Base-by-base conservation (phyloP, 35 echinoderm and acorn worm genomes). In the Apostichopus japonicus region DNA sequence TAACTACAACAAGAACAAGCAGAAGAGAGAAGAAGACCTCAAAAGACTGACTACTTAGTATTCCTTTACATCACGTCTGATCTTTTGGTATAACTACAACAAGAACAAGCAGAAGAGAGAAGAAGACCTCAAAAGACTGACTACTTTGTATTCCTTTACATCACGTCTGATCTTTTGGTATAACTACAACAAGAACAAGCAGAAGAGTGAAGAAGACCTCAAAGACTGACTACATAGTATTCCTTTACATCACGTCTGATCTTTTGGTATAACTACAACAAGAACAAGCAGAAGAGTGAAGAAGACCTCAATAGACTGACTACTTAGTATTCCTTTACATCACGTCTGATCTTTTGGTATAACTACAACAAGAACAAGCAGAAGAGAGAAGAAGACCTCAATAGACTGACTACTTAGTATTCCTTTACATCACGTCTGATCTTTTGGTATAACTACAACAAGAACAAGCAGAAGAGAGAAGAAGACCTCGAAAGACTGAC, bases 21-120 rank as follows among this genome's bases (percentile, higher is more conserved):
- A 72, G 56, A 72, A 72, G 63, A 65, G 4, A 71, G 5, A 0
- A 4, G 51, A 65, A n/a, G n/a, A n/a, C 24, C 67, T 44, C 33
- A 44, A 44, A 44, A 44, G 33, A 44, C 33, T 44, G 33, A 44
- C 33, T 44, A 3, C 33, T 44, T 44, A 44, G 33, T 44, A 44
- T 44, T 44, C 33, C 33, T 4, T 44, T 44, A 4, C 33, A 44
- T 44, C 33, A 44, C 97, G 82, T 10, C 94, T 86, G 53, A 99
- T 99, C 86, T 99, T 99, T 72, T 99, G 95, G 87, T 99, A 99
- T 24, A 99, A 65, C 94, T 98, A 59, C 10, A 91, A 67, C 79
- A 65, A 78, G 24, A 77, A 6, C 6, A 7, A 65, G 6, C 53
- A 72, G 56, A 72, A 72, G 63, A 65, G 4, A 71, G 5, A 0